phyloP scores from a whole-genome alignment of 1,140 invertebrate genomes.

The Macrostomum lignano region DNA sequence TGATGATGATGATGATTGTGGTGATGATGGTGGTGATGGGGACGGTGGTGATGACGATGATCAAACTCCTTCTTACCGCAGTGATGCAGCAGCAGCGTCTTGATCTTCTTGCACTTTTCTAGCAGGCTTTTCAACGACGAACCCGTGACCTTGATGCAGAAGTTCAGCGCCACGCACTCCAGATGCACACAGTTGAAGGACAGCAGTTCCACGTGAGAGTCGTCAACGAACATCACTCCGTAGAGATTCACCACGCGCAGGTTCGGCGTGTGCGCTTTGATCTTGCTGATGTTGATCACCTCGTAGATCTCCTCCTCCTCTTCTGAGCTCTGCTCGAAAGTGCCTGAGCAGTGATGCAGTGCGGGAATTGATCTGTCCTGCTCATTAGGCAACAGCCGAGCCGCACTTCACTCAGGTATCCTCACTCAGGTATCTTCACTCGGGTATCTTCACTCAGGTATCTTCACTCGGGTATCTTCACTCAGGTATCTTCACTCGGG shows the following conservation, averaged over 20 bases:
- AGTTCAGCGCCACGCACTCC: conserved; percentile 82
- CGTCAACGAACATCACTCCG: conserved; percentile 88
- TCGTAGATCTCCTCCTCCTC: conserved; percentile 95
- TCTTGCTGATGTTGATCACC: conserved; percentile 60
- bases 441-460: too few relatives aligned
- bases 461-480: too few relatives aligned
- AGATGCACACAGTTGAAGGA: conserved; percentile 43
- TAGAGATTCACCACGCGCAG: conserved; percentile 30
- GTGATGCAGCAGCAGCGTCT: conserved; percentile 71
- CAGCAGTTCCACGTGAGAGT: conserved; percentile 90
- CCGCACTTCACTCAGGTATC: too few relatives aligned
- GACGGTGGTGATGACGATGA: conserved; percentile 1
- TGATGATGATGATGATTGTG: too few relatives aligned
- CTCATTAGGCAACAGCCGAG: too few relatives aligned
- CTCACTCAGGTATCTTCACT: too few relatives aligned
- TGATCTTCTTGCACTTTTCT: conserved; percentile 62
- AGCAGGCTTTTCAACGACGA: conserved; percentile 77
- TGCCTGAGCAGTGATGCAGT: too few relatives aligned
- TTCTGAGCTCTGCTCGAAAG: conserved; percentile 77
- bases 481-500: too few relatives aligned
- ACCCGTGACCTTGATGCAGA: conserved; percentile 77
- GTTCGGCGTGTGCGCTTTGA: conserved; percentile 55
- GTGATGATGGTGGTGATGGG: too few relatives aligned
- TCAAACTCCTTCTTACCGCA: conserved; percentile 42
- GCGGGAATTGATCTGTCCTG: too few relatives aligned